Percentiles rank a stretch among this genome's conserved stretches.
Evolutionary conservation across 2,797 vertebrate species (phyloP).

Genomic region (Channa striata): DNA sequence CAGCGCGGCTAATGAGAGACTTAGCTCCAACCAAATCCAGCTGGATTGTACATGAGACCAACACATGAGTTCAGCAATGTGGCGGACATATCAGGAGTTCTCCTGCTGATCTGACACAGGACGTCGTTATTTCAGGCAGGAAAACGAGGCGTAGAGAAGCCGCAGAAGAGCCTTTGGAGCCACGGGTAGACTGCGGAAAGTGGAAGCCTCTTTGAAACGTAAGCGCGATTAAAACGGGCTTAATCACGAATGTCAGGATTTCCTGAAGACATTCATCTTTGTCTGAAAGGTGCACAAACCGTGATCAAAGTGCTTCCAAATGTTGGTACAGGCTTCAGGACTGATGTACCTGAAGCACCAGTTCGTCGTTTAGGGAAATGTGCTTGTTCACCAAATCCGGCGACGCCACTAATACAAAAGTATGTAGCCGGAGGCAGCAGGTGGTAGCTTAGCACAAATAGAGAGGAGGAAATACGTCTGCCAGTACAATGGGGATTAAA

Average conservation of each 20-base stretch:
- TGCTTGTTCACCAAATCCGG: neutral
- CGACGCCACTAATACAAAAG: neutral
- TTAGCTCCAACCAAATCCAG: constrained; percentile 83
- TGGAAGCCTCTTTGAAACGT: constrained; percentile 7
- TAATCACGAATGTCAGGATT: constrained; percentile 2
- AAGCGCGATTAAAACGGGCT: neutral
- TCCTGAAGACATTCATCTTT: too few relatives aligned
- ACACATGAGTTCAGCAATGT: constrained; percentile 79
- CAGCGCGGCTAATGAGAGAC: constrained; percentile 82
- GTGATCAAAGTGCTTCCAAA: constrained; percentile 8
- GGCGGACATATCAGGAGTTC: constrained; percentile 77
- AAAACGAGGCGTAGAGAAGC: constrained; percentile 25
- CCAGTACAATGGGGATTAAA: too few relatives aligned
- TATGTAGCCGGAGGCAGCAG: neutral
- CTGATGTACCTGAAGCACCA: neutral
- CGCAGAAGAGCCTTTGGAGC: constrained; percentile 5
- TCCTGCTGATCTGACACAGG: constrained; percentile 72
- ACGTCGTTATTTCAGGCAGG: constrained; percentile 48
- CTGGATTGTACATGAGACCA: constrained; percentile 82
- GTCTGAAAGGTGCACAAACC: constrained; percentile 16
- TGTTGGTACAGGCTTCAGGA: too few relatives aligned
- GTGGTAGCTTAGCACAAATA: neutral
- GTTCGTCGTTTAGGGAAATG: neutral
- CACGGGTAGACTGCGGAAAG: constrained; percentile 4
- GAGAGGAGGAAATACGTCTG: too few relatives aligned